Evolutionary conservation across 2,797 vertebrate genomes (phyloP).

Genomic region (Clarias laeviceps): DNA sequence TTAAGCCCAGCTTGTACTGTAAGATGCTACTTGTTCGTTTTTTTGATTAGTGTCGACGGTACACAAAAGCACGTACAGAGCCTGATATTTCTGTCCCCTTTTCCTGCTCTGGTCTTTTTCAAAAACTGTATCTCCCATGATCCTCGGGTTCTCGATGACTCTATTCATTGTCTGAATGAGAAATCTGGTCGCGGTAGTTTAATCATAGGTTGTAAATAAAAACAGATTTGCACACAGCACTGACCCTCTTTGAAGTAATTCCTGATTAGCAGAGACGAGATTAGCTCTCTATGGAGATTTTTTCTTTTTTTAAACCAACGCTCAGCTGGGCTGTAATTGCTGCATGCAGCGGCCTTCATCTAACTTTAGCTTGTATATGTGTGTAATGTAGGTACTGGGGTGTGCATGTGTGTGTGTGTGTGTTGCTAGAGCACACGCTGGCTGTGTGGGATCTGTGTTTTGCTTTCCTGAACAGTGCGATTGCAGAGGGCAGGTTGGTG

Average conservation of each 20-base stretch:
- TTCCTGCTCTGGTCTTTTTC: slow-evolving; percentile 17
- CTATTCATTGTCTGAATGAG: neutral
- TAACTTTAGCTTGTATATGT: slow-evolving; percentile 8
- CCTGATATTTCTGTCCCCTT: neutral
- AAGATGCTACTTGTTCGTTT: neutral
- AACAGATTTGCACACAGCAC: neutral
- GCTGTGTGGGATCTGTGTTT: slow-evolving; percentile 38
- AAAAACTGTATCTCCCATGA: neutral
- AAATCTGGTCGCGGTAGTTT: neutral
- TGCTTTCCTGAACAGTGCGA: slow-evolving; percentile 24
- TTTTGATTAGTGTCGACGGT: neutral
- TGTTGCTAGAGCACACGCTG: neutral
- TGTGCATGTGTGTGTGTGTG: slow-evolving; percentile 11
- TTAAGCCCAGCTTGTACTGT: neutral
- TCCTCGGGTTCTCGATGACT: neutral
- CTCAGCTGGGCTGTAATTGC: slow-evolving; percentile 3
- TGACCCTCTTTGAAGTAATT: slow-evolving; percentile 25
- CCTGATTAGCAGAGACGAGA: slow-evolving; percentile 22
- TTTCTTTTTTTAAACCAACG: neutral
- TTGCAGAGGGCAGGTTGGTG: slow-evolving; percentile 35
- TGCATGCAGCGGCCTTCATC: slow-evolving; percentile 12
- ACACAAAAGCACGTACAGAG: neutral
- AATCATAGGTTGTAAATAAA: neutral
- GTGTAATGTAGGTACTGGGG: slow-evolving; percentile 18
- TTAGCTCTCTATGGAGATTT: neutral